These are phyloP conservation scores for Drosophila kanekoi DNA, from an alignment of 2,888 invertebrate species.

Conservation along the genomic window DNA sequence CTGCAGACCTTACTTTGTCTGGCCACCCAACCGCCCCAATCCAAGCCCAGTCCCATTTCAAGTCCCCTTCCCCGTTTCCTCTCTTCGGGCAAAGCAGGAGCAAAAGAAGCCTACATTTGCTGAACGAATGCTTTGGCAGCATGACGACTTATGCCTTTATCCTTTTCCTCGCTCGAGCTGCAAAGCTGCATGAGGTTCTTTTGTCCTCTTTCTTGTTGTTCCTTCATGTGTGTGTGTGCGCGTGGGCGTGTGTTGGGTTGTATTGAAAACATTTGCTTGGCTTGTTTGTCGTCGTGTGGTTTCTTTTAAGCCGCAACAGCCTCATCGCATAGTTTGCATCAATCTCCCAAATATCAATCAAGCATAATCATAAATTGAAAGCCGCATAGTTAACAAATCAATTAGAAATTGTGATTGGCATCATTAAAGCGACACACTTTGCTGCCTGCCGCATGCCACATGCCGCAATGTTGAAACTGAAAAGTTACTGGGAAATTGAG, in stretches of 20 bases:
- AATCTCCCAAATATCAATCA: constrained; percentile 25
- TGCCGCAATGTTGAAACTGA: constrained; percentile 16
- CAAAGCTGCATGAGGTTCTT: constrained; percentile 50
- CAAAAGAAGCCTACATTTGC: constrained; percentile 55
- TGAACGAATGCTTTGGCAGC: constrained; percentile 47
- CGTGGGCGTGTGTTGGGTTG: constrained; percentile 1
- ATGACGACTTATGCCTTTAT: constrained; percentile 67
- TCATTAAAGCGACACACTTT: neutral
- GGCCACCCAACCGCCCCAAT: neutral
- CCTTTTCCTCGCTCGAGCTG: constrained; percentile 53
- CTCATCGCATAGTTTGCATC: constrained; percentile 27
- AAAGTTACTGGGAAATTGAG: constrained; percentile 43
- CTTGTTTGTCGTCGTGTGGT: constrained; percentile 21
- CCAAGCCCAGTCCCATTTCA: neutral
- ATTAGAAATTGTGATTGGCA: constrained; percentile 57
- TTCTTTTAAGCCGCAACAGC: constrained; percentile 19
- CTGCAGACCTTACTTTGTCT: constrained; percentile 38
- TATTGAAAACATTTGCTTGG: constrained; percentile 45
- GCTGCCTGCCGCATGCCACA: neutral
- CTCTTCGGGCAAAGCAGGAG: constrained; percentile 6
- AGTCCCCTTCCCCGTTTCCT: neutral
- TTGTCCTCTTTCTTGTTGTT: constrained; percentile 22
- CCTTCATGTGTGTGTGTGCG: constrained; percentile 3
- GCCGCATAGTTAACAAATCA: constrained; percentile 58
- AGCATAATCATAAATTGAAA: constrained; percentile 43